Evolutionary conservation across 2,888 invertebrate species (phyloP).

Genomic region (Leucania comma): DNA sequence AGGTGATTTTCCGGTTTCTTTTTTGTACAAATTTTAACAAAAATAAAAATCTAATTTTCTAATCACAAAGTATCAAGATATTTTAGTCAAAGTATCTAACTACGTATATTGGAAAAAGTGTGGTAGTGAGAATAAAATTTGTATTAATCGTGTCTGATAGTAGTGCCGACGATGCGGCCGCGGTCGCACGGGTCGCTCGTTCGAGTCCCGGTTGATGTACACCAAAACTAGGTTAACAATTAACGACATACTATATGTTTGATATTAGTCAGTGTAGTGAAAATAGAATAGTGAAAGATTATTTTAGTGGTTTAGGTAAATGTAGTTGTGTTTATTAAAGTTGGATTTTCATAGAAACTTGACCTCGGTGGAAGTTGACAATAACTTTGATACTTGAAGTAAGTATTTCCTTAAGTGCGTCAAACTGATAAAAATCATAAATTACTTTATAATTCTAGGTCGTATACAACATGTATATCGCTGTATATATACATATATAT

Average conservation of each 20-base stretch:
- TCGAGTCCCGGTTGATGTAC: constrained; percentile 63
- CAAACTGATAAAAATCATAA: not conserved
- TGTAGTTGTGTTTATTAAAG: not conserved
- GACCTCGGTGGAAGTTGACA: constrained; percentile 26
- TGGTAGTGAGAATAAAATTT: constrained; percentile 79
- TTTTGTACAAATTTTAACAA: not conserved
- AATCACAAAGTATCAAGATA: constrained; percentile 75
- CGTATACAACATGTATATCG: too few relatives aligned
- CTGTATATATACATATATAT: too few relatives aligned
- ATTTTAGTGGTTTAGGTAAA: not conserved
- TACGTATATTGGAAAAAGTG: constrained; percentile 79
- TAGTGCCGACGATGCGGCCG: constrained; percentile 75
- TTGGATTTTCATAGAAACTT: constrained; percentile 18
- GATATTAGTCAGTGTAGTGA: constrained; percentile 6
- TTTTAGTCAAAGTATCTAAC: constrained; percentile 60
- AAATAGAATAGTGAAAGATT: constrained; percentile 12
- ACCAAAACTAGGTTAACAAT: constrained; percentile 20
- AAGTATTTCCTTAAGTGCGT: constrained; percentile 3
- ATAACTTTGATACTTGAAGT: constrained; percentile 24
- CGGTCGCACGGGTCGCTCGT: constrained; percentile 74
- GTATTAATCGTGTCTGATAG: constrained; percentile 81
- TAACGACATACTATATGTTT: not conserved
- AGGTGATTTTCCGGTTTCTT: not conserved
- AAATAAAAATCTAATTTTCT: constrained; percentile 16
- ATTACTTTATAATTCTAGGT: not conserved